phyloP scores from a whole-genome alignment of 2,888 invertebrate species.

The Latrodectus elegans region DNA sequence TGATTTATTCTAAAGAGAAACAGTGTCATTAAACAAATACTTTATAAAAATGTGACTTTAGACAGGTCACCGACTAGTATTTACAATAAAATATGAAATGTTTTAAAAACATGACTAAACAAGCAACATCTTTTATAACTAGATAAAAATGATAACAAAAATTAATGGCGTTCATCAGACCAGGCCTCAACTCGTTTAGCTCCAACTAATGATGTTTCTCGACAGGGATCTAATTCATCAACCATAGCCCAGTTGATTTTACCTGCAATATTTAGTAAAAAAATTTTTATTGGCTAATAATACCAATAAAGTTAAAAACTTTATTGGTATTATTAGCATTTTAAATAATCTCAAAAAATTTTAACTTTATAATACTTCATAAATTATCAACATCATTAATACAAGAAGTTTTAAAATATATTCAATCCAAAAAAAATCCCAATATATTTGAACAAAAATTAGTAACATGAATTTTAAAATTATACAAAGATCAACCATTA shows the following conservation, averaged over 20 bases:
- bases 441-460: too few species aligned
- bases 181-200: slow-evolving; percentile 45
- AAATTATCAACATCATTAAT: too few species aligned
- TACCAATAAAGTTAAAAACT: too few species aligned
- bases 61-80: slow-evolving; percentile 23
- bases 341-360: too few species aligned
- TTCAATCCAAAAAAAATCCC: too few species aligned
- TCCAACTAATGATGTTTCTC: slow-evolving; percentile 46
- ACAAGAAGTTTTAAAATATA: too few species aligned
- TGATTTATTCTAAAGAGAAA: slow-evolving; percentile 16
- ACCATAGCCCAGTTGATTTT: slow-evolving; percentile 64
- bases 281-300: neutral
- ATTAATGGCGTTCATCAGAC: slow-evolving; percentile 18
- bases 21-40: slow-evolving; percentile 7
- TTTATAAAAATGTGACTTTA: slow-evolving; percentile 28
- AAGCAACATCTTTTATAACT: neutral
- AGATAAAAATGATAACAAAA: neutral
- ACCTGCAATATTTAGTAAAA: slow-evolving; percentile 22
- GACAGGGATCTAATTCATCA: slow-evolving; percentile 59
- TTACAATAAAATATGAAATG: slow-evolving; percentile 35
- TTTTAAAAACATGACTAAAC: slow-evolving; percentile 12
- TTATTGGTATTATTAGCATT: too few species aligned
- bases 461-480: too few species aligned
- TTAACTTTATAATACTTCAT: too few species aligned
- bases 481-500: too few species aligned